These are phyloP conservation scores for Channallabes apus DNA, from an alignment of 2,797 vertebrate species.

Conservation along the genomic window DNA sequence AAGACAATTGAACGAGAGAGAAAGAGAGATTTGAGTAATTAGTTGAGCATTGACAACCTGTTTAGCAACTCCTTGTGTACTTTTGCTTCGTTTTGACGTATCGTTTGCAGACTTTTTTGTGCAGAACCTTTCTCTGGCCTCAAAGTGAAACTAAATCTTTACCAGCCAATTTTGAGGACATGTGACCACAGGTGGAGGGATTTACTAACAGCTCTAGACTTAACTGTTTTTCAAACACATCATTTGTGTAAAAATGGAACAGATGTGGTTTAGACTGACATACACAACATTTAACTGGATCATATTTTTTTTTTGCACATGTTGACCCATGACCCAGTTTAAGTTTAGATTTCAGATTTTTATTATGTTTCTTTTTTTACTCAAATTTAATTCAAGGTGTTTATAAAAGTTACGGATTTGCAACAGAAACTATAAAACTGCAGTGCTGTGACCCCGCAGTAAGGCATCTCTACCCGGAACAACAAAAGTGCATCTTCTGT, in stretches of 20 bases:
- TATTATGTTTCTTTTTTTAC: neutral
- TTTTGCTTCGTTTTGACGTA: neutral
- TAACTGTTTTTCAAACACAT: neutral
- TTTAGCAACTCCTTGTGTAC: neutral
- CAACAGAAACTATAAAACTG: neutral
- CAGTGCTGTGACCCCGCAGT: neutral
- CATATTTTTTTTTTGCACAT: neutral
- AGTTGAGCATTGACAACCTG: neutral
- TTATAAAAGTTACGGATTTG: neutral
- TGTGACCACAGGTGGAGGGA: neutral
- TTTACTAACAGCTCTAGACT: neutral
- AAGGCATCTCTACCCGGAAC: neutral
- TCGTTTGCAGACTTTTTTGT: neutral
- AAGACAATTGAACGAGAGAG: neutral
- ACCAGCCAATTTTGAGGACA: neutral
- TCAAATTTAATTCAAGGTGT: neutral
- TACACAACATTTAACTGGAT: neutral
- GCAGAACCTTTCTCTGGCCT: neutral
- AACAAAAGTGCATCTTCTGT: neutral
- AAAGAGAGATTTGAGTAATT: neutral
- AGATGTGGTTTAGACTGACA: neutral
- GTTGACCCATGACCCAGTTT: neutral
- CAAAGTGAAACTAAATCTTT: neutral
- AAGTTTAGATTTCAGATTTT: neutral
- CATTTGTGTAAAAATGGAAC: neutral